Evolutionary conservation across 2,888 invertebrate species (phyloP), one percentile per base, ranked within the genome.

Genomic region (Slavum lentiscoides): DNA sequence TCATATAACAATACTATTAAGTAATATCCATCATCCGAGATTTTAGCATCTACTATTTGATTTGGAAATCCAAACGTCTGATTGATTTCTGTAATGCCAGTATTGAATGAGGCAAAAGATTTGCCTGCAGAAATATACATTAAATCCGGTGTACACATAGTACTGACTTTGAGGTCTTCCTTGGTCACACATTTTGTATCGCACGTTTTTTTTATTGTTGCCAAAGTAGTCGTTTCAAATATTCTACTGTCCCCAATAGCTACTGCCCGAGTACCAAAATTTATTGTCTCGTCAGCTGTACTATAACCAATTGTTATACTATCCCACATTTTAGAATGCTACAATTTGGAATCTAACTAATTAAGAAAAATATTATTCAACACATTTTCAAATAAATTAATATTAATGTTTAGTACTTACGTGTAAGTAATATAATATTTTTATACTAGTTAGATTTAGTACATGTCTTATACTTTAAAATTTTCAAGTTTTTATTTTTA

Each of bases 201-300:
- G 17, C 70, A 70, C 13, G 70, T 55, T 64, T 61, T 80, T 66
- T 83, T 83, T n/a, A 88, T 86, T 11, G 86, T 85, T 74, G 88
- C 89, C 80, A 88, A 83, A 2, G 89, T 89, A 74, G 85, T 86
- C 43, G 87, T 87, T 86, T 89, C 89, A 83, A 88, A 89, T 61
- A 89, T 84, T 15, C 85, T 86, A 74, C 86, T 87, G 84, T 87
- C 86, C 61, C 86, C 86, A 82, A 87, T 87, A 5, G 86, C 86
- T 66, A 88, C 85, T 64, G 85, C 85, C 82, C 89, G 86, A 43
- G 87, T 86, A 5, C 89, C 89, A 84, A 89, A 89, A 85, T 89
- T 89, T 0, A 88, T 85, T 17, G 89, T 89, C 85, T 89, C 89
- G 83, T 89, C 88, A 1, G 88, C 88, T 53, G 85, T 84, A 83